Conservation (phyloP, 2,888 invertebrate species). For the Malacosoma neustria region DNA sequence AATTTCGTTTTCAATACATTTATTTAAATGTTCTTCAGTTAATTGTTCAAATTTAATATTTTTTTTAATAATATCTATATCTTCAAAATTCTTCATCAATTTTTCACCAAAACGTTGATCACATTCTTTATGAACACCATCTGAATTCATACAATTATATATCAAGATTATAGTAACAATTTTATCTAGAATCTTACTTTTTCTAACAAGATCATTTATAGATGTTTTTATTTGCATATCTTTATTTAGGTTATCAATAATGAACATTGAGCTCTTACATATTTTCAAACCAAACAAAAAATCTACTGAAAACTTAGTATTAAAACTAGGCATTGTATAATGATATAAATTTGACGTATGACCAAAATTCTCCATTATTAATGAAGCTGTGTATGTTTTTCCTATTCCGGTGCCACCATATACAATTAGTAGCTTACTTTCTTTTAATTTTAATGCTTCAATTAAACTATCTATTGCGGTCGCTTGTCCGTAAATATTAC, state of each 20-base stretch:
- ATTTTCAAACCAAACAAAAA: conserved; percentile 44
- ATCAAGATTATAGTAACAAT: conserved; percentile 47
- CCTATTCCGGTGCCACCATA: conserved; percentile 66
- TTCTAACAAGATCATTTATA: conserved; percentile 34
- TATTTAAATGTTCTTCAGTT: conserved; percentile 32
- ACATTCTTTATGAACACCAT: conserved; percentile 29
- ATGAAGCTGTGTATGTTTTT: conserved; percentile 48
- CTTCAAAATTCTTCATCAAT: conserved; percentile 27
- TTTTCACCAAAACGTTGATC: conserved; percentile 26
- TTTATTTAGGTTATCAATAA: conserved; percentile 48
- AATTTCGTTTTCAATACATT: conserved; percentile 49
- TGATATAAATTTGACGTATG: conserved; percentile 52
- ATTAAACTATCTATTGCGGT: conserved; percentile 33
- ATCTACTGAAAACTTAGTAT: conserved; percentile 36
- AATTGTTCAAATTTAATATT: conserved; percentile 44
- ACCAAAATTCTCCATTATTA: conserved; percentile 37
- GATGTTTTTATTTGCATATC: conserved; percentile 25
- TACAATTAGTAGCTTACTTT: conserved; percentile 42
- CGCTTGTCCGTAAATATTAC: conserved; percentile 47
- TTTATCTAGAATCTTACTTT: conserved; percentile 38
- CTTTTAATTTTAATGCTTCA: conserved; percentile 27
- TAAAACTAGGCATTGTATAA: conserved; percentile 54
- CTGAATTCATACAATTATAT: conserved; percentile 42
- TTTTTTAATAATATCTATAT: conserved; percentile 31
- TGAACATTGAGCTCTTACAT: conserved; percentile 41